Evolutionary conservation across 2,888 invertebrate species (phyloP).

Genomic region (Hypomecis atomaria): DNA sequence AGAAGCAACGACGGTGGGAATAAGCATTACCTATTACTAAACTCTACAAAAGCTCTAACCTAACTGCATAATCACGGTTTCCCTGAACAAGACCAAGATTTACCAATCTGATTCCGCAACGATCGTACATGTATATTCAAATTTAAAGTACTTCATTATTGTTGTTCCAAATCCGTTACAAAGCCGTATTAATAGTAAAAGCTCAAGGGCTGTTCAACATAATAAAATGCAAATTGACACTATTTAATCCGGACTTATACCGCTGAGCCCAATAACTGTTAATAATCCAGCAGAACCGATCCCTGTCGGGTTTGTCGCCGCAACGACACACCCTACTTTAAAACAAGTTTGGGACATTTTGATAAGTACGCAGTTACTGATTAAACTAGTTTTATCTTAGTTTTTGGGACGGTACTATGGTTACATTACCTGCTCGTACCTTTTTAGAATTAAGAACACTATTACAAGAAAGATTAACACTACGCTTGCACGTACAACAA

Average conservation of each 20-base stretch:
- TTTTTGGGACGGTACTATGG: no score
- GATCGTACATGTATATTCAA: conserved; percentile 29
- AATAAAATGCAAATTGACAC: conserved; percentile 82
- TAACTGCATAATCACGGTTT: not conserved
- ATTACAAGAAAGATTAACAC: no score
- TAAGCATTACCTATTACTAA: no score
- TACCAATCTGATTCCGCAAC: conserved; percentile 6
- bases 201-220: conserved; percentile 70
- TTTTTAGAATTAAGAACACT: no score
- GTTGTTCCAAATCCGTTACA: conserved; percentile 52
- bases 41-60: no score
- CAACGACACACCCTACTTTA: conserved; percentile 17
- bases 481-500: no score
- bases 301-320: conserved; percentile 38
- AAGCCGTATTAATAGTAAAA: conserved; percentile 72
- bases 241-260: conserved; percentile 78
- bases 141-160: conserved; percentile 41
- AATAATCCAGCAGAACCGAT: conserved; percentile 64
- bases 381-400: conserved; percentile 1
- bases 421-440: no score
- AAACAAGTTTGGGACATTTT: conserved; percentile 17
- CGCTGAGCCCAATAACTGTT: conserved; percentile 75
- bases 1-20: no score
- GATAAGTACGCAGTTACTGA: not conserved
- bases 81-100: conserved; percentile 1